phyloP scores from a whole-genome alignment of 2,888 invertebrate species.

The Rotaria sp. region DNA sequence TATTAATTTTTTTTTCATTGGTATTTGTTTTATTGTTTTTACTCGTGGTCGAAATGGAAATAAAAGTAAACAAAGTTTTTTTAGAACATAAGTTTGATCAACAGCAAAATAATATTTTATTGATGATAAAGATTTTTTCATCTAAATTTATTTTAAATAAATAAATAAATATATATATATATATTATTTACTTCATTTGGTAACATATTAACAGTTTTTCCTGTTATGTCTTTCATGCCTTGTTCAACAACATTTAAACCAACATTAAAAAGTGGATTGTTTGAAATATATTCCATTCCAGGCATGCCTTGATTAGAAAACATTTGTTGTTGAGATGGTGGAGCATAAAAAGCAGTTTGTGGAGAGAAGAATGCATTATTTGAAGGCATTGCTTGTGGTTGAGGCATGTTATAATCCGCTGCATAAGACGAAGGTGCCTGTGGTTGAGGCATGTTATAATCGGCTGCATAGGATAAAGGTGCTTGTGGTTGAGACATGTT shows the following conservation, averaged over 20 bases:
- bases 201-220: background rate
- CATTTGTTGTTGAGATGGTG: slow-evolving; percentile 22
- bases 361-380: background rate
- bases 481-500: background rate
- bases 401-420: too few relatives aligned
- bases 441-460: background rate
- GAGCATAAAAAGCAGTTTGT: slow-evolving; percentile 21
- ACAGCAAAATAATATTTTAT: slow-evolving; percentile 97
- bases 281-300: slow-evolving; percentile 2
- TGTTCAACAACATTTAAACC: slow-evolving; percentile 8
- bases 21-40: slow-evolving; percentile 60
- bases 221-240: background rate
- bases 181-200: background rate
- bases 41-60: slow-evolving; percentile 92
- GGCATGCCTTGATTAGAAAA: background rate
- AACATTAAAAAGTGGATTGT: slow-evolving; percentile 21
- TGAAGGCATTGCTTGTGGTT: background rate
- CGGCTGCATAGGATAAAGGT: background rate
- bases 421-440: background rate
- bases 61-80: slow-evolving; percentile 77
- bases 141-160: background rate
- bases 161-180: too few relatives aligned
- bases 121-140: slow-evolving; percentile 66
- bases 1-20: background rate
- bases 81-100: slow-evolving; percentile 84